These are phyloP conservation scores for Cephalopachus bancanus DNA, from an alignment of 2,797 vertebrate genomes.

Conservation along the genomic window DNA sequence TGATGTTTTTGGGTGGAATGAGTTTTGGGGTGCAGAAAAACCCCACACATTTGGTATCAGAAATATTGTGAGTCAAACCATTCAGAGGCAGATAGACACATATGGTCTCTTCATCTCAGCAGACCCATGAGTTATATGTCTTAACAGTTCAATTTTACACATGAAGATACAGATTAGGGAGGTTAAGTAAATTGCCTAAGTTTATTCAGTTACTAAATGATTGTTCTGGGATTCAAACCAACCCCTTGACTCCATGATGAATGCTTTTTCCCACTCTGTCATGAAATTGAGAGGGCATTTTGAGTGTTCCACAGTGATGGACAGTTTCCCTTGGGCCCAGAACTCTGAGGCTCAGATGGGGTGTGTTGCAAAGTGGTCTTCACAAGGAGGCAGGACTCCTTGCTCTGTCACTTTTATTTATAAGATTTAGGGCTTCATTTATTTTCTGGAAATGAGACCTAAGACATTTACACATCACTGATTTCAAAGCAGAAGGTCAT, in stretches of 20 bases:
- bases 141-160: no score
- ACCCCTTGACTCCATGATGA: background rate
- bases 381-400: background rate
- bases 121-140: no score
- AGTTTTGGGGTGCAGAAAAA: background rate
- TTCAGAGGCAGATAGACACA: background rate
- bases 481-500: background rate
- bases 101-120: no score
- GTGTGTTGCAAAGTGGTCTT: background rate
- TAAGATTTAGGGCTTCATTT: background rate
- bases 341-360: accelerated
- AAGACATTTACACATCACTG: background rate
- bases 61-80: background rate
- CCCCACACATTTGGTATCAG: background rate
- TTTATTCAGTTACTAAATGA: background rate
- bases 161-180: background rate
- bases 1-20: background rate
- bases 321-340: background rate
- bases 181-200: background rate
- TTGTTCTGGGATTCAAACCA: background rate
- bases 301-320: accelerated
- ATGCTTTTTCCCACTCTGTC: background rate
- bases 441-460: background rate
- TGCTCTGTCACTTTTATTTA: background rate
- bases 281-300: background rate